Evolutionary conservation across 2,797 vertebrate species (phyloP).

Genomic region (Betta splendens): DNA sequence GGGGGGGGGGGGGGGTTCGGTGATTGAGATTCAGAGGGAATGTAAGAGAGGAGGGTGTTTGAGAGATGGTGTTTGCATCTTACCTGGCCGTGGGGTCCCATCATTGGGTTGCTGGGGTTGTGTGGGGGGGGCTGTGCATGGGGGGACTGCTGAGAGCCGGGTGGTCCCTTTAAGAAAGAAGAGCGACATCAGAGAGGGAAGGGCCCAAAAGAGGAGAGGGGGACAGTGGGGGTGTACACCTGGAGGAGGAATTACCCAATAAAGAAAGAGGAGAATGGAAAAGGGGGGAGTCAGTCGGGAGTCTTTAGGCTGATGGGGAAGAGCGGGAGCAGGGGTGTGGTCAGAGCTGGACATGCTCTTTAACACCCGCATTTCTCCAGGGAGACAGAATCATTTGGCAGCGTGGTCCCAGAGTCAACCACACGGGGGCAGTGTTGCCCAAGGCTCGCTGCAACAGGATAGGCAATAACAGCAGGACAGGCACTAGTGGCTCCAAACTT

Average conservation of each 20-base stretch:
- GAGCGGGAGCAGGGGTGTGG: constrained; percentile 29
- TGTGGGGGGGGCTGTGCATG: constrained; percentile 85
- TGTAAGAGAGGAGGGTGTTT: constrained; percentile 53
- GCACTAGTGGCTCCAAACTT: constrained; percentile 46
- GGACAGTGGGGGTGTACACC: constrained; percentile 54
- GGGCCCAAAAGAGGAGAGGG: constrained; percentile 42
- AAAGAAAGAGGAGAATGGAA: constrained; percentile 26
- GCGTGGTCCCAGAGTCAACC: constrained; percentile 11
- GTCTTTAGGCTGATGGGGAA: constrained; percentile 17
- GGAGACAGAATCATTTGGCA: not conserved
- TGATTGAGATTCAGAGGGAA: constrained; percentile 25
- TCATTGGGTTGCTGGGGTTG: constrained; percentile 87
- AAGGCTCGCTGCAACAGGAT: constrained; percentile 41
- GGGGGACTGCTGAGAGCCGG: constrained; percentile 86
- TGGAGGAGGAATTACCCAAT: constrained; percentile 58
- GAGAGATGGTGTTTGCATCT: constrained; percentile 71
- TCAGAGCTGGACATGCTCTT: constrained; percentile 15
- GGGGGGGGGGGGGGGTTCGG: constrained; percentile 20
- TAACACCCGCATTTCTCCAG: not conserved
- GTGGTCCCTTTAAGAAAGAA: constrained; percentile 85
- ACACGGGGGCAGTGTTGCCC: constrained; percentile 74
- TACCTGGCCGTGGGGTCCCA: constrained; percentile 89
- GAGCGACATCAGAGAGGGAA: constrained; percentile 79
- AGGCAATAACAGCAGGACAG: constrained; percentile 42
- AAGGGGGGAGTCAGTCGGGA: constrained; percentile 16